Conservation (phyloP, 2,888 invertebrate species). For the Herminia tarsipennalis region DNA sequence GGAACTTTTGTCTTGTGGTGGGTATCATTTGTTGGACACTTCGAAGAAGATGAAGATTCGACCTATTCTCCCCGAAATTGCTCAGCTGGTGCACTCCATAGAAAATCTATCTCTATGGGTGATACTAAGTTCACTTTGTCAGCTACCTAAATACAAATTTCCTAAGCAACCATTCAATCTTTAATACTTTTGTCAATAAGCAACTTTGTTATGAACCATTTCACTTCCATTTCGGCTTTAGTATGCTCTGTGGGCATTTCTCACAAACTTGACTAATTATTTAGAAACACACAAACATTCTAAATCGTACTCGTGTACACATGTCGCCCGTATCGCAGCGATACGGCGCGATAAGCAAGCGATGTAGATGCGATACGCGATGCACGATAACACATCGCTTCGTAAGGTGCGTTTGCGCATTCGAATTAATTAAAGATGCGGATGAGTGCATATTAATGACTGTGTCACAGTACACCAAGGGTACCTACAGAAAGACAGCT, state of each 20-base stretch:
- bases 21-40: too few relatives aligned
- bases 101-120: too few relatives aligned
- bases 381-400: constrained; percentile 2
- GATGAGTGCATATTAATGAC: constrained; percentile 17
- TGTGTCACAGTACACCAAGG: constrained; percentile 2
- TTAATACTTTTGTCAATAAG: too few relatives aligned
- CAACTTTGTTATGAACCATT: too few relatives aligned
- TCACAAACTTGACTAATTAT: background rate
- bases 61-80: too few relatives aligned
- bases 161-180: too few relatives aligned
- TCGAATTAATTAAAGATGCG: constrained; percentile 43
- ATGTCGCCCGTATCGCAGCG: constrained; percentile 20
- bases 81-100: too few relatives aligned
- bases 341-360: constrained; percentile 36
- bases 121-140: too few relatives aligned
- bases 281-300: constrained; percentile 2
- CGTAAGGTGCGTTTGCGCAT: constrained; percentile 14
- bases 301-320: constrained; percentile 7
- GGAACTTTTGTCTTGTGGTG: too few relatives aligned
- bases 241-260: background rate
- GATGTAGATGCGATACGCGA: constrained; percentile 37
- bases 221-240: too few relatives aligned
- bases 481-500: background rate
- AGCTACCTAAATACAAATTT: too few relatives aligned
- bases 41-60: too few relatives aligned